phyloP scores from a whole-genome alignment of 2,113 vertebrate genomes.

The Loxodonta africana region DNA sequence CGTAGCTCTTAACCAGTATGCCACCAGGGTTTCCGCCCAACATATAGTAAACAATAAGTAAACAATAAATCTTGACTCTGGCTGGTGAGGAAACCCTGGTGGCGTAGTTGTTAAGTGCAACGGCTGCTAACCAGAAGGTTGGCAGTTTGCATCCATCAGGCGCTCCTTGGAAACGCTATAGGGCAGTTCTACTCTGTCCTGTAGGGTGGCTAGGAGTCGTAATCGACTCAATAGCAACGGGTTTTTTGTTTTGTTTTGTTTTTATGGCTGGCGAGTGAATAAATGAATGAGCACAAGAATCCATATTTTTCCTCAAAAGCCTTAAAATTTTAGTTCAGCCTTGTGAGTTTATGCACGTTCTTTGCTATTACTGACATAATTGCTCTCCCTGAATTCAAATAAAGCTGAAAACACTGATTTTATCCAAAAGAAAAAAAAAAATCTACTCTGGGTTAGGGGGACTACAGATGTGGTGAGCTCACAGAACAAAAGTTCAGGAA shows the following conservation, averaged over 20 bases:
- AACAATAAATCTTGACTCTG: not conserved
- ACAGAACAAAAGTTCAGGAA: not conserved
- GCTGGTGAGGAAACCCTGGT: not conserved
- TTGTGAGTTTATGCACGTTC: not conserved
- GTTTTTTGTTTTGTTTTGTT: no score
- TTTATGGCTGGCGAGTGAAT: not conserved
- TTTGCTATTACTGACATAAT: not conserved
- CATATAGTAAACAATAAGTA: not conserved
- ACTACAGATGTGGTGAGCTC: not conserved
- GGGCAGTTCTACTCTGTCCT: no score
- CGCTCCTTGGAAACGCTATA: no score
- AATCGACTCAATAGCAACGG: no score
- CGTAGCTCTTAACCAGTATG: no score
- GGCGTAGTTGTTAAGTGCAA: no score
- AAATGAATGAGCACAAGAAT: not conserved
- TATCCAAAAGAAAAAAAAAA: not conserved
- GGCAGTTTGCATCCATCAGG: no score
- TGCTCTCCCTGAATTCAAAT: constrained; percentile 2
- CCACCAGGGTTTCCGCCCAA: not conserved
- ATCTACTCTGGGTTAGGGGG: not conserved
- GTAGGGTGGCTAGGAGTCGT: no score
- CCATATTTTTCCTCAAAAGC: not conserved
- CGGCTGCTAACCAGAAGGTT: no score
- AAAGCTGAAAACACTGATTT: constrained; percentile 2
- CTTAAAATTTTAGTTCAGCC: not conserved